A percentile compares a stretch with the other conserved stretches of the same genome.
Conservation (phyloP, 2,888 invertebrate genomes). For the Chrysodeixis includens region DNA sequence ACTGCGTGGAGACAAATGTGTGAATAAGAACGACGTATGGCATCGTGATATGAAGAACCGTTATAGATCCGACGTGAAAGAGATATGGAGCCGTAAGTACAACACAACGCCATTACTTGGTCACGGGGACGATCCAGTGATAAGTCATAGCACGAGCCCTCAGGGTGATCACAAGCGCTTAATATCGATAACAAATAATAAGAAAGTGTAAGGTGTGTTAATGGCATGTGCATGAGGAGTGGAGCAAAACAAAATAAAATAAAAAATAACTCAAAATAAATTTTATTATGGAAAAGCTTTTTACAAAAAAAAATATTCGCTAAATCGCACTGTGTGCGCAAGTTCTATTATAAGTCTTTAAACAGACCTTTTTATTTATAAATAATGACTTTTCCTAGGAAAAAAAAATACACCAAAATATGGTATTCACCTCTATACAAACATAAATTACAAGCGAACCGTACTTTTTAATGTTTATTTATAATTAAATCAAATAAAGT, state of each 20-base stretch:
- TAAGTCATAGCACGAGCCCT: background rate
- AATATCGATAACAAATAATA: slow-evolving; percentile 11
- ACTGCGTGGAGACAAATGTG: background rate
- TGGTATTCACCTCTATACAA: slow-evolving; percentile 67
- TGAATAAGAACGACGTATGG: background rate
- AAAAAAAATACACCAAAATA: slow-evolving; percentile 76
- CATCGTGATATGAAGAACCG: background rate
- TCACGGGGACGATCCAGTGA: background rate
- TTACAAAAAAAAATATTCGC: slow-evolving; percentile 60
- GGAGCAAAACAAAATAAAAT: slow-evolving; percentile 21
- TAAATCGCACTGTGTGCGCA: slow-evolving; percentile 62
- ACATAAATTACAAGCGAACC: slow-evolving; percentile 62
- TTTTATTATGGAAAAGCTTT: slow-evolving; percentile 56
- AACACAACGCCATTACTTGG: background rate
- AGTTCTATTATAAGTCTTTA: slow-evolving; percentile 73
- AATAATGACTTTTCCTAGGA: slow-evolving; percentile 78
- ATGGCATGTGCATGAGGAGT: slow-evolving; percentile 28
- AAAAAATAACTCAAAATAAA: slow-evolving; percentile 54
- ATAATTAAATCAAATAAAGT: slow-evolving; percentile 56
- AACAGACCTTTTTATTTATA: slow-evolving; percentile 79
- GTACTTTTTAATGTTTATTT: slow-evolving; percentile 51
- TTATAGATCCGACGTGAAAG: background rate
- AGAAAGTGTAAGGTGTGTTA: slow-evolving; percentile 17
- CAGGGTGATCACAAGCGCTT: slow-evolving; percentile 8
- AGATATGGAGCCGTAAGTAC: background rate